These are phyloP conservation scores for Paratilapia polleni DNA, from an alignment of 2,113 vertebrate genomes.

Conservation along the genomic window DNA sequence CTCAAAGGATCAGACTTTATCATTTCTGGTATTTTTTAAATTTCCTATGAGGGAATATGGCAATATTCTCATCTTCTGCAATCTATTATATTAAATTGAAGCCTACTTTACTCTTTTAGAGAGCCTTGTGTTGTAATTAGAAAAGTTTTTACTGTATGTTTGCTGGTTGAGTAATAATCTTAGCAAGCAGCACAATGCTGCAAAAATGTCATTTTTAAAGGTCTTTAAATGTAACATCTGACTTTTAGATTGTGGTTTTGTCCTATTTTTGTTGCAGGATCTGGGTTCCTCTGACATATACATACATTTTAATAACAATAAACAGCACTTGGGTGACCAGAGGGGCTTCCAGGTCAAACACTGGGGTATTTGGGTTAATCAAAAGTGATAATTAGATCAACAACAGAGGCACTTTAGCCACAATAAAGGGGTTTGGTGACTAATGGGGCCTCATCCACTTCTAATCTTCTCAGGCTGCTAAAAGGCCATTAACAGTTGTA, in stretches of 20 bases:
- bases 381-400: not conserved
- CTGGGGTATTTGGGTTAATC: not conserved
- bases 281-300: no score
- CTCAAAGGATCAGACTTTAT: not conserved
- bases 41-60: not conserved
- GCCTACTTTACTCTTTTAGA: not conserved
- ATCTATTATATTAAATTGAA: not conserved
- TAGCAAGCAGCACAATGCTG: not conserved
- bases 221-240: no score
- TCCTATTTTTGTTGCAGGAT: no score
- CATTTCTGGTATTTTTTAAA: not conserved
- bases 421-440: not conserved
- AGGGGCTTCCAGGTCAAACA: no score
- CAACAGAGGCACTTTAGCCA: not conserved
- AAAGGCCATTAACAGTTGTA: not conserved
- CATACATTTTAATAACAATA: no score
- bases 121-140: not conserved
- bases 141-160: not conserved
- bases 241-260: no score
- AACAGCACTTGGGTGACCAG: not conserved
- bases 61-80: not conserved
- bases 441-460: not conserved
- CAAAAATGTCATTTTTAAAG: not conserved
- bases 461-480: not conserved
- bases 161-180: not conserved